A percentile compares a stretch with the other conserved stretches of the same genome.
Evolutionary conservation across 2,888 invertebrate species (phyloP).

Genomic region (Steromphala cineraria): DNA sequence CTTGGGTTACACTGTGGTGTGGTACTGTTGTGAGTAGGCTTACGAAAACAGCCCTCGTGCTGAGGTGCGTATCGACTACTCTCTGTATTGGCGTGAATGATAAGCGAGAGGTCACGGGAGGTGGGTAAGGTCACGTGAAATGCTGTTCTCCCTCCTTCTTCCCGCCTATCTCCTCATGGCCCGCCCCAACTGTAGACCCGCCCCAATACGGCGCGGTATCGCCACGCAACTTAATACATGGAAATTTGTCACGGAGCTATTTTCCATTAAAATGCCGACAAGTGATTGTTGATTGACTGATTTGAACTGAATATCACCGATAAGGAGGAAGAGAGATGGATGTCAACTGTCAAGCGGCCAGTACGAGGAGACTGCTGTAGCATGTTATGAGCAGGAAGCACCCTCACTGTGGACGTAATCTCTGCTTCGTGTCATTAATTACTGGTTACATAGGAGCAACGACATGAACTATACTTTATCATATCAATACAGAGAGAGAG

Average conservation of each 20-base stretch:
- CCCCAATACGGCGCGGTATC: neutral
- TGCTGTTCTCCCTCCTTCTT: too few species aligned
- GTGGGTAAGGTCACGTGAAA: neutral
- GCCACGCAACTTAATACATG: neutral
- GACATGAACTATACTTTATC: too few species aligned
- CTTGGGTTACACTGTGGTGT: neutral
- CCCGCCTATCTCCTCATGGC: too few species aligned
- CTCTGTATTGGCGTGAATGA: neutral
- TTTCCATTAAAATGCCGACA: constrained; percentile 25
- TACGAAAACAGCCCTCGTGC: neutral
- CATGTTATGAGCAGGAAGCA: too few species aligned
- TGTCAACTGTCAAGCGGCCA: neutral
- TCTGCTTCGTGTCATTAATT: too few species aligned
- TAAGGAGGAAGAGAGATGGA: constrained; percentile 6
- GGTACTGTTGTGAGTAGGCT: too few species aligned
- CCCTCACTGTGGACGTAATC: too few species aligned
- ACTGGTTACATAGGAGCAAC: too few species aligned
- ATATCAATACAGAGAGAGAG: too few species aligned
- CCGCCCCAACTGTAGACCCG: neutral
- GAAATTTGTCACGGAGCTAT: constrained; percentile 25
- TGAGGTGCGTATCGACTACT: neutral
- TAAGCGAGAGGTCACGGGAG: constrained; percentile 4
- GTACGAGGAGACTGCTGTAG: too few species aligned
- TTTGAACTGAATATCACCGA: neutral
- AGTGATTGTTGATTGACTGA: constrained; percentile 18